phyloP scores from a whole-genome alignment of 2,113 vertebrate species.

The Lophochroa leadbeateri region DNA sequence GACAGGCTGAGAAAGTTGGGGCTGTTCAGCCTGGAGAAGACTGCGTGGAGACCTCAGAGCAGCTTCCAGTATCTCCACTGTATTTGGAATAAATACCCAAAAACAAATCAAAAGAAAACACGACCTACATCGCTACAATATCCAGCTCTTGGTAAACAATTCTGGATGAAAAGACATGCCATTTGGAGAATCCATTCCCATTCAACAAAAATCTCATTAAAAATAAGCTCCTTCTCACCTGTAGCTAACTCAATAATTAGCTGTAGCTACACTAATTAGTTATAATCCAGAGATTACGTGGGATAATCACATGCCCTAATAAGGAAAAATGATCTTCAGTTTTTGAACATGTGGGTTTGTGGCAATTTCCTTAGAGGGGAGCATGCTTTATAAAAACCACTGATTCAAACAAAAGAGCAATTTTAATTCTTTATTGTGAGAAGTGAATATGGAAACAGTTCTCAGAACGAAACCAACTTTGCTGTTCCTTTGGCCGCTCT shows the following conservation, averaged over 20 bases:
- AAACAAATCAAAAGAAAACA: not conserved
- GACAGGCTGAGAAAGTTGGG: no score
- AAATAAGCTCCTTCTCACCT: conserved; percentile 47
- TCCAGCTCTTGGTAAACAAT: not conserved
- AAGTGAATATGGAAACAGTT: not conserved
- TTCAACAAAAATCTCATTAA: conserved; percentile 26
- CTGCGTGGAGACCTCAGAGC: no score
- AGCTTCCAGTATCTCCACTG: no score
- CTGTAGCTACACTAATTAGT: conserved; percentile 26
- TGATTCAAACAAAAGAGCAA: not conserved
- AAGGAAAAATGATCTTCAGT: not conserved
- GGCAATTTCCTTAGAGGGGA: not conserved
- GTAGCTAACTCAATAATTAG: conserved; percentile 26
- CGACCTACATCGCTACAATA: not conserved
- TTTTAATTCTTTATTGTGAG: not conserved
- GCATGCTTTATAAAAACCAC: not conserved
- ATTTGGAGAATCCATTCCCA: not conserved
- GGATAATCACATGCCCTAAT: not conserved
- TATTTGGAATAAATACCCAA: not conserved
- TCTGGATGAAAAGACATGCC: not conserved
- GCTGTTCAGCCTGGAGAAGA: no score
- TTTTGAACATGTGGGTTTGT: not conserved
- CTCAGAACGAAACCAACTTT: not conserved
- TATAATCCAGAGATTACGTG: conserved; percentile 44
- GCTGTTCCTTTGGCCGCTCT: not conserved